Conservation (phyloP, 2,113 vertebrate species). For the Calypte anna region DNA sequence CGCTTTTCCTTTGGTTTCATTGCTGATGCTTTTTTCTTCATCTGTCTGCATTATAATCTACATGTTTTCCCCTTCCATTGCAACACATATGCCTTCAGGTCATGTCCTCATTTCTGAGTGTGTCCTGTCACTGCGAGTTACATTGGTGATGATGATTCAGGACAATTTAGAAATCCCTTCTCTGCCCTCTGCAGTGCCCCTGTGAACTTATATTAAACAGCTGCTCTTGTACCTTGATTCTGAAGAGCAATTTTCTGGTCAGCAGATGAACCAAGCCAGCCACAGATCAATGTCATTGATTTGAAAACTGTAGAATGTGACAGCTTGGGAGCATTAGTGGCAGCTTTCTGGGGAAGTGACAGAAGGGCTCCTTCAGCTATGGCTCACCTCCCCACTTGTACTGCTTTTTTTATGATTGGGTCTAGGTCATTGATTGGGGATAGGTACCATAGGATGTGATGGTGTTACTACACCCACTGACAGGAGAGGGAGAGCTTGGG, state of each 20-base stretch:
- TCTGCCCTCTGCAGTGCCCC: background rate
- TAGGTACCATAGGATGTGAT: background rate
- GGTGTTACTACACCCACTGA: background rate
- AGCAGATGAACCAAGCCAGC: background rate
- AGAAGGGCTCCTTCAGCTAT: background rate
- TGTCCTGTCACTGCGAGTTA: background rate
- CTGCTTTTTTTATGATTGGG: background rate
- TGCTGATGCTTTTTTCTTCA: background rate
- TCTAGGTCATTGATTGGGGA: background rate
- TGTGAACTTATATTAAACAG: background rate
- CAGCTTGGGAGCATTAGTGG: background rate
- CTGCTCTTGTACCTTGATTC: accelerated
- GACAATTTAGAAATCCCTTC: background rate
- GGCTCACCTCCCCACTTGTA: background rate
- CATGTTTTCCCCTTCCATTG: background rate
- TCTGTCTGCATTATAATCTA: background rate
- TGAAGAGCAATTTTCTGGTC: background rate
- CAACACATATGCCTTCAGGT: background rate
- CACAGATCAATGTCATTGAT: conserved; percentile 11
- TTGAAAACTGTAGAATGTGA: background rate
- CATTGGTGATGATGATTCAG: background rate
- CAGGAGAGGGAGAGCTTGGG: background rate
- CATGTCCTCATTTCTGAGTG: background rate
- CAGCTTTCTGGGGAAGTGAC: background rate
- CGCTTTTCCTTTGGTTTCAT: background rate